phyloP scores from a whole-genome alignment of 2,797 vertebrate genomes.

The Cossypha caffra region DNA sequence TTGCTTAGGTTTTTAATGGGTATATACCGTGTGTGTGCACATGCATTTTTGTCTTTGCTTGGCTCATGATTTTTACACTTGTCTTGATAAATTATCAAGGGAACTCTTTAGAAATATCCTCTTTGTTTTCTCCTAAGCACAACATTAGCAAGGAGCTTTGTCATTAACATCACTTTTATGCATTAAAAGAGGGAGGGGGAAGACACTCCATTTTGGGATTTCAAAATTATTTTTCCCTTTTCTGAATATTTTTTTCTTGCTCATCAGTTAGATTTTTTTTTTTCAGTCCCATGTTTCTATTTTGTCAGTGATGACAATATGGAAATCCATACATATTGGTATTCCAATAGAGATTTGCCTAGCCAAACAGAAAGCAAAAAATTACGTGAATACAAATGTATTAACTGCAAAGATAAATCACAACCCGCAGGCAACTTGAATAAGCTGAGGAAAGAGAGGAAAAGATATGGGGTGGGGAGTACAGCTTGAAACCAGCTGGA shows the following conservation, averaged over 20 bases:
- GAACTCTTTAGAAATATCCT: neutral
- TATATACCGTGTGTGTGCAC: accelerated
- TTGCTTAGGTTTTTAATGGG: neutral
- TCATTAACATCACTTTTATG: constrained; percentile 38
- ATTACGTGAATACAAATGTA: constrained; percentile 50
- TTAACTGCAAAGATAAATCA: constrained; percentile 60
- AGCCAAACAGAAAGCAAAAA: constrained; percentile 51
- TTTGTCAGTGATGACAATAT: constrained; percentile 52
- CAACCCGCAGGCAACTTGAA: constrained; percentile 21
- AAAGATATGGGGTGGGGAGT: neutral
- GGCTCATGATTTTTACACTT: neutral
- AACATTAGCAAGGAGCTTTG: neutral
- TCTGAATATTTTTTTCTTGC: neutral
- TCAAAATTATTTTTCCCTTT: neutral
- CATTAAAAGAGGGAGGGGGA: constrained; percentile 5
- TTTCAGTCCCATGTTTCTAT: neutral
- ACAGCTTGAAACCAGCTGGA: constrained; percentile 25
- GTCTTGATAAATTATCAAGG: neutral
- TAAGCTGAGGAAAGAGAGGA: neutral
- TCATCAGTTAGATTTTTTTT: neutral
- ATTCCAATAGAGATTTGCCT: constrained; percentile 49
- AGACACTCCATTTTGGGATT: neutral
- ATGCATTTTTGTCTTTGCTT: neutral
- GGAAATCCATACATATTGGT: constrained; percentile 52
- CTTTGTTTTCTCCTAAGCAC: neutral